A percentile compares a stretch with the other conserved stretches of the same genome.
phyloP scores from a whole-genome alignment of 1,140 invertebrate genomes.

The Apis dorsata region DNA sequence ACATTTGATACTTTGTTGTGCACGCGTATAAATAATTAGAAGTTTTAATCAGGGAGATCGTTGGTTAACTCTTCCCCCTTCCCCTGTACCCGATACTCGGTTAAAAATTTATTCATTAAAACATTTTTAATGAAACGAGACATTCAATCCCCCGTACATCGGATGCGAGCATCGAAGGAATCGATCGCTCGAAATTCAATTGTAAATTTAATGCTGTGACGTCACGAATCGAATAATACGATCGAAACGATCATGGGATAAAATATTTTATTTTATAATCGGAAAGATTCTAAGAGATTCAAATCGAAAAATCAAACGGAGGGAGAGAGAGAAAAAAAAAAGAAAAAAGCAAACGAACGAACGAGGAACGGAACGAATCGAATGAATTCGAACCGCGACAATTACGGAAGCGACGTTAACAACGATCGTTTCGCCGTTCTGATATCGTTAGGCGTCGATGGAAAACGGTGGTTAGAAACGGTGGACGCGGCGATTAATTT shows the following conservation, averaged over 20 bases:
- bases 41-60: constrained; percentile 42
- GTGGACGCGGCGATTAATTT: constrained; percentile 20
- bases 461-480: constrained; percentile 10
- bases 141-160: neutral
- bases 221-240: too few species aligned
- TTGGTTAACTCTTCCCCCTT: neutral
- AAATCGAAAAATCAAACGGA: too few species aligned
- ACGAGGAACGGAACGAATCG: constrained; percentile 1
- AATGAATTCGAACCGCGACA: constrained; percentile 1
- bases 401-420: neutral
- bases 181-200: neutral
- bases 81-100: too few species aligned
- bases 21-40: constrained; percentile 41
- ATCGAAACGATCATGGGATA: neutral
- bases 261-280: neutral
- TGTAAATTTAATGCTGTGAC: neutral
- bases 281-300: too few species aligned
- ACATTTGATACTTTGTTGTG: neutral
- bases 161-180: too few species aligned
- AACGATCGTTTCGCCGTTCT: neutral
- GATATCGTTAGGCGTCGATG: neutral
- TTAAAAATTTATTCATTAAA: constrained; percentile 3
- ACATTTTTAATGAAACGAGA: constrained; percentile 21
- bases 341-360: neutral
- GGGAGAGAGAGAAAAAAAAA: too few species aligned